phyloP scores from a whole-genome alignment of 1,140 invertebrate genomes.

The Chymomyza costata region DNA sequence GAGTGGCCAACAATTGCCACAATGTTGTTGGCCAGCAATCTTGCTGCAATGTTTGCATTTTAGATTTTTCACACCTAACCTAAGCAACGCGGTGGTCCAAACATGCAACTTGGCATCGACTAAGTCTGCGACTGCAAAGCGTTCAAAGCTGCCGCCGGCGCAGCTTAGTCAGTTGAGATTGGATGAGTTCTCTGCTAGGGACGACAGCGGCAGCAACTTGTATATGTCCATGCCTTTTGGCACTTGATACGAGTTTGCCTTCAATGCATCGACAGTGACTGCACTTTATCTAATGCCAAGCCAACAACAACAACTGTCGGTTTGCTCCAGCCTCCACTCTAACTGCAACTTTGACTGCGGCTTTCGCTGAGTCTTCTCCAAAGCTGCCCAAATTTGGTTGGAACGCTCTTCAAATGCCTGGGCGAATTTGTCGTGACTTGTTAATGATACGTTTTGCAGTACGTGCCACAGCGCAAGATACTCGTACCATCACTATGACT shows the following conservation, averaged over 20 bases:
- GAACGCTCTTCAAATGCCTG: conserved; percentile 61
- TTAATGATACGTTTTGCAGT: conserved; percentile 65
- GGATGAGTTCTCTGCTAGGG: conserved; percentile 21
- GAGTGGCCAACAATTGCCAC: conserved; percentile 24
- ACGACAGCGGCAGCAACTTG: conserved; percentile 38
- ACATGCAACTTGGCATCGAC: too few species aligned
- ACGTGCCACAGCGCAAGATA: too few species aligned
- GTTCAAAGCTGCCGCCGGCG: conserved; percentile 61
- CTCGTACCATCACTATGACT: too few species aligned
- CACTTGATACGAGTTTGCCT: conserved; percentile 26
- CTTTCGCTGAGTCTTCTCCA: conserved; percentile 39
- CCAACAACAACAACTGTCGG: conserved; percentile 24
- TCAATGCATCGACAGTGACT: background rate
- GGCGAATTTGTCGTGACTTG: conserved; percentile 71
- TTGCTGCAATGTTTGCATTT: conserved; percentile 59
- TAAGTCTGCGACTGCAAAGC: background rate
- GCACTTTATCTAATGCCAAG: conserved; percentile 65
- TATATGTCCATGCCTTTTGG: conserved; percentile 54
- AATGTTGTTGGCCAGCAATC: conserved; percentile 1
- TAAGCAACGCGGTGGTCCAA: conserved; percentile 46
- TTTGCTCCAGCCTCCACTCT: background rate
- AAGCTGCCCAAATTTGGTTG: conserved; percentile 59
- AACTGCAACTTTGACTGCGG: background rate
- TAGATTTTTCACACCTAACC: conserved; percentile 68
- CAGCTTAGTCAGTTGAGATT: too few species aligned